Base-by-base conservation (phyloP, 2,113 vertebrate species). In the Psilopsiagon aurifrons region DNA sequence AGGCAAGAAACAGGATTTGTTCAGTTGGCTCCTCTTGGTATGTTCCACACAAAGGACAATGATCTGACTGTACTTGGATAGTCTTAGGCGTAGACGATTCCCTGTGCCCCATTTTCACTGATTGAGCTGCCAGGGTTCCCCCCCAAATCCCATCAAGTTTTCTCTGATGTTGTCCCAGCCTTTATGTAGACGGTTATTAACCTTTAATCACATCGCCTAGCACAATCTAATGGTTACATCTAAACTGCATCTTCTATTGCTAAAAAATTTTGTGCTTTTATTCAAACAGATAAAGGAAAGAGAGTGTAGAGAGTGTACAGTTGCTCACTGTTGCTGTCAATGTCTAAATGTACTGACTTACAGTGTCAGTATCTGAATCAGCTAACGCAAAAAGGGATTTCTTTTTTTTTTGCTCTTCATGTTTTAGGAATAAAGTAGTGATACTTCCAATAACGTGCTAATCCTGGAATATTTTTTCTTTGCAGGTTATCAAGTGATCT, bases 61-160 rank as follows among this genome's bases (percentile, higher is more conserved):
- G 27, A 4, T 67, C 19, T 69, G 37, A 29, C n/a, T 74, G 17
- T 76, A 46, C 41, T 80, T 55, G 60, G 14, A 18, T 7, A 57
- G 41, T 31, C 31, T 18, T 25, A 14, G 28, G 13, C 0, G 0
- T 24, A 59, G 18, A 11, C 3, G 0, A 0, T 60, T 82, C 47
- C 44, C 41, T 62, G 37, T 6, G 4, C 4, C 31, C 0, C 0
- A 3, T 60, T 82, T 91, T 68, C 69, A n/a, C 31, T 59, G 31
- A 29, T 59, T 6, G 82, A 10, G 5, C 18, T 76, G 43, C 25
- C 70, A 6, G 12, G 11, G 9, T 67, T 89, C 54, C 35, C 83
- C 2, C 16, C 11, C 4, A 1, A 3, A 7, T 17, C 17, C 29
- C 2, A 1, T 24, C n/a, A 35, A 2, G 39, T 78, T 89, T 92